phyloP scores from a whole-genome alignment of 2,797 vertebrate genomes.

The Okamejei kenojei region DNA sequence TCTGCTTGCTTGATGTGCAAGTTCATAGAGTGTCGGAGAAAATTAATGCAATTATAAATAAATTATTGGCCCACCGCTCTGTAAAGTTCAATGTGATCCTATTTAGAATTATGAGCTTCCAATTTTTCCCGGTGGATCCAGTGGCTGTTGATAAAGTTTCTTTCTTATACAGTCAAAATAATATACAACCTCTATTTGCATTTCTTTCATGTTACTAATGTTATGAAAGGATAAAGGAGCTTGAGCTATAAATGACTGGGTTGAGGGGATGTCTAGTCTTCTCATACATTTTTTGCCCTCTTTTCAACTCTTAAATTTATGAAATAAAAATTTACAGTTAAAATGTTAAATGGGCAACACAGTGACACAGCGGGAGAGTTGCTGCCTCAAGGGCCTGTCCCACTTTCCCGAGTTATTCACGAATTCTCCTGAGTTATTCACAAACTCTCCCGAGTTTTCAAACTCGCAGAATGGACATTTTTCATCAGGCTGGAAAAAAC shows the following conservation, averaged over 20 bases:
- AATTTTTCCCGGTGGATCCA: not conserved
- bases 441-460: no score
- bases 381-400: no score
- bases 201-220: not conserved
- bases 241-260: not conserved
- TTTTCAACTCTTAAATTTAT: not conserved
- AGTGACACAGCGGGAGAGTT: no score
- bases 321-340: not conserved
- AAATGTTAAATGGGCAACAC: no score
- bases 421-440: no score
- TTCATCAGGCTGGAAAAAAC: no score
- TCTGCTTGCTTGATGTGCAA: not conserved
- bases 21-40: slow-evolving; percentile 21
- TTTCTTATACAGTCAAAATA: not conserved
- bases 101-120: not conserved
- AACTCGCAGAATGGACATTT: no score
- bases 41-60: slow-evolving; percentile 36
- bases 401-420: no score
- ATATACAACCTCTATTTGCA: not conserved
- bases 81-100: not conserved
- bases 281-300: not conserved
- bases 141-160: not conserved
- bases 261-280: not conserved
- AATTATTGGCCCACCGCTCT: not conserved
- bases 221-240: not conserved